Base-by-base conservation (phyloP, 2,888 invertebrate genomes). In the Aromia moschata region DNA sequence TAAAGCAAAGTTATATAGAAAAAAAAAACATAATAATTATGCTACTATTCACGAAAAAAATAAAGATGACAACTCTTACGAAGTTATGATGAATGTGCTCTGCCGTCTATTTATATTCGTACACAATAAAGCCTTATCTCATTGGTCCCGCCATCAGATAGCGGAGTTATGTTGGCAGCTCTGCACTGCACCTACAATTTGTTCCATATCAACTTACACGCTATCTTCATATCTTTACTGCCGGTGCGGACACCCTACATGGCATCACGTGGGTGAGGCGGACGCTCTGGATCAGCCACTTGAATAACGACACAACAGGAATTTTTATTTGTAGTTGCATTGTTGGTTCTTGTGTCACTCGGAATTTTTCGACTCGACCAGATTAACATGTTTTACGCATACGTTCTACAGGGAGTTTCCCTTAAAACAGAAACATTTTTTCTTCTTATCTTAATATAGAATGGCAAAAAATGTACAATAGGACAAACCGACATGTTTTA, bases 191-290 rank as follows among this genome's bases (percentile, higher is more conserved):
- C 76, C 77, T 76, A 78, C 78, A 78, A 79, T 78, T 79, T 79
- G 78, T 78, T 76, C 71, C 73, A 74, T 79, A 79, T 79, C 77
- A 79, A 71, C 72, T 79, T 79, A 79, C 78, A 73, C 67, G 73
- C 74, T 78, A 79, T 79, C 79, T 76, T 74, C 74, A 72, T 75
- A 78, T 78, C 77, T 78, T 77, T 76, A 76, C 72, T 72, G 73
- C 72, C 67, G 64, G 64, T 60, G 60, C 67, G 71, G 75, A 76
- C 75, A 76, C 75, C 73, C 75, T 74, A 74, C 73, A 74, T 73
- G 73, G 73, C 64, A 71, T 70, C 67, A 69, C 70, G 74, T 74
- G 71, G 72, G 71, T 72, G 74, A 60, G 65, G 63, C 65, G 68
- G 71, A 68, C 65, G 70, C 62, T 67, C 67, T 66, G 67, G 56